Evolutionary conservation across 2,888 invertebrate species (phyloP).

Genomic region (Timema podura): DNA sequence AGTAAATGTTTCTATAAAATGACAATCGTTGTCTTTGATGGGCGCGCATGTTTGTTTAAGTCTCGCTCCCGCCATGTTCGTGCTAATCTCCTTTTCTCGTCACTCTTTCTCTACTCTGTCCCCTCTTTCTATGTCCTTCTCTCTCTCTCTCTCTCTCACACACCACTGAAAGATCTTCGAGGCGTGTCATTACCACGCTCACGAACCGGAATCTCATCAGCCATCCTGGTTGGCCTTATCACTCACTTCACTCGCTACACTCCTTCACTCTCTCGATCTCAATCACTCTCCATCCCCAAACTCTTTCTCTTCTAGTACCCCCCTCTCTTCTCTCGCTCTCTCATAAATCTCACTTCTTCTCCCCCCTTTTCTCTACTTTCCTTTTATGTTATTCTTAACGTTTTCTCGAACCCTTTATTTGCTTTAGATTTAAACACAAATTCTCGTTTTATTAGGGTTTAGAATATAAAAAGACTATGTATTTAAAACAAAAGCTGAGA

Average conservation of each 20-base stretch:
- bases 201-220: too few relatives aligned
- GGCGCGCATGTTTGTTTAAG: too few relatives aligned
- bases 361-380: conserved; percentile 24
- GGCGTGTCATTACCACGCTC: too few relatives aligned
- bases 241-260: conserved; percentile 21
- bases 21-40: too few relatives aligned
- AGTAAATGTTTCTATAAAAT: too few relatives aligned
- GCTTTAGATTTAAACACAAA: too few relatives aligned
- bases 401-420: conserved; percentile 8
- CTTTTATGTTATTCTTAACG: conserved; percentile 19
- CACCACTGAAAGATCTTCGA: too few relatives aligned
- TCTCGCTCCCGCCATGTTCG: background rate
- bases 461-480: too few relatives aligned
- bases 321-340: conserved; percentile 27
- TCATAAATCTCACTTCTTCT: conserved; percentile 25
- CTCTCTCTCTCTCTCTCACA: conserved; percentile 1
- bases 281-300: conserved; percentile 25
- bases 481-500: too few relatives aligned
- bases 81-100: background rate
- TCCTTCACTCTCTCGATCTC: conserved; percentile 24
- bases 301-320: conserved; percentile 21
- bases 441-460: too few relatives aligned
- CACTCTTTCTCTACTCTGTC: background rate
- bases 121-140: background rate
- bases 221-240: conserved; percentile 44